Evolutionary conservation across 2,113 vertebrate genomes (phyloP), one percentile per base, ranked within the genome.

Genomic region (Callaeas wilsoni): DNA sequence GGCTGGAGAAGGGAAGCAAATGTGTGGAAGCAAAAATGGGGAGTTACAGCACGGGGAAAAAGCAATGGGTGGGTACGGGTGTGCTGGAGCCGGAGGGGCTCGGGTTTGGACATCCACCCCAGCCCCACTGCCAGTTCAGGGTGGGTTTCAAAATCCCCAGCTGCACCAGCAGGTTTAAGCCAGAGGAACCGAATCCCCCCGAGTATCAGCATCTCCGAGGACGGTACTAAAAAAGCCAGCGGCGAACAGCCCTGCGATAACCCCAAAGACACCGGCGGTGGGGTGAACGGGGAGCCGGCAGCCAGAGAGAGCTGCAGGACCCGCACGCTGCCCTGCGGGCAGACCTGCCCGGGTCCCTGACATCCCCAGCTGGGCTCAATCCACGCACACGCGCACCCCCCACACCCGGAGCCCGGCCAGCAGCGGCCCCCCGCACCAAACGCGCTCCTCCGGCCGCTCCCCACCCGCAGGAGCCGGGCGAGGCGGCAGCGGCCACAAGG

Each of bases 271-370:
- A 17, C 4, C 16, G 13, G 79, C 6, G 16, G 30, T 4, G 1
- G 8, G 30, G 59, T 0, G 59, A 26, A 1, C 1, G 0, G 50
- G 50, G 46, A 52, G 46, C 60, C 50, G 2, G 10, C 25, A 10
- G 68, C 1, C 53, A 15, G 62, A 11, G 13, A 14, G 63, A 4
- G 74, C 81, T 3, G 85, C 78, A 16, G 68, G 47, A 77, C 6
- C 69, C 25, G 44, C 63, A 23, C 17, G 9, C 41, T 49, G 75
- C 84, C 76, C 87, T 22, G 37, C 30, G 41, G 79, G 63, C 70
- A 65, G 87, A 84, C 53, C 88, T 14, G 52, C 52, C 56, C 1
- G 79, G 5, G 14, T 13, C 44, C 52, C 70, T 1, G 68, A 3
- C 63, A 33, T 9, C 26, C 44, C 12, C 4, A 5, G 7, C 39